phyloP scores from a whole-genome alignment of 2,888 invertebrate species.

The Andrena fulva region DNA sequence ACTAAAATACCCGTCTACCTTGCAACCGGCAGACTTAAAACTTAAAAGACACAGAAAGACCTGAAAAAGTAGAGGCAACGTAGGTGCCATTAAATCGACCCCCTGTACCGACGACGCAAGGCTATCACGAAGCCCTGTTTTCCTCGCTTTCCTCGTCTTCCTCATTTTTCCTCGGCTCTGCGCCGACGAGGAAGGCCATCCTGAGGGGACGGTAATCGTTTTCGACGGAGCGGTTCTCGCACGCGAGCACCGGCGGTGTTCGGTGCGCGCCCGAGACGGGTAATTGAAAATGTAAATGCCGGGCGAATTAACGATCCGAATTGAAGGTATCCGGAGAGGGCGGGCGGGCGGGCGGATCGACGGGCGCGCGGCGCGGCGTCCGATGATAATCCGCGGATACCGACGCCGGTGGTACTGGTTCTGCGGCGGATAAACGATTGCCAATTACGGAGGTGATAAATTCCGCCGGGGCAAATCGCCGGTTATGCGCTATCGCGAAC shows the following conservation, averaged over 20 bases:
- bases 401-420: slow-evolving; percentile 74
- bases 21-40: background rate
- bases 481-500: slow-evolving; percentile 69
- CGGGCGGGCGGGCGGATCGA: slow-evolving; percentile 39
- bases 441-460: slow-evolving; percentile 80
- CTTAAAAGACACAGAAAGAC: background rate
- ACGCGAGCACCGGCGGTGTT: slow-evolving; percentile 18
- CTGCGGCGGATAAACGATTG: slow-evolving; percentile 79
- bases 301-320: slow-evolving; percentile 74
- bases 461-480: slow-evolving; percentile 74
- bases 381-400: slow-evolving; percentile 70
- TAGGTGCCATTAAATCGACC: background rate
- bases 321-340: slow-evolving; percentile 58
- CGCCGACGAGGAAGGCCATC: background rate
- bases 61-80: background rate
- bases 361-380: slow-evolving; percentile 14
- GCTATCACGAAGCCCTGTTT: background rate
- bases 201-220: slow-evolving; percentile 23
- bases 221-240: slow-evolving; percentile 27
- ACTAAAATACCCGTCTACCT: background rate
- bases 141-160: slow-evolving; percentile 16
- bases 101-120: background rate
- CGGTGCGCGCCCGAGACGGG: slow-evolving; percentile 42
- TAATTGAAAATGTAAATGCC: slow-evolving; percentile 80
- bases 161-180: background rate